These are phyloP conservation scores for Stenodera caucasica DNA, from an alignment of 2,888 invertebrate genomes.

Conservation along the genomic window DNA sequence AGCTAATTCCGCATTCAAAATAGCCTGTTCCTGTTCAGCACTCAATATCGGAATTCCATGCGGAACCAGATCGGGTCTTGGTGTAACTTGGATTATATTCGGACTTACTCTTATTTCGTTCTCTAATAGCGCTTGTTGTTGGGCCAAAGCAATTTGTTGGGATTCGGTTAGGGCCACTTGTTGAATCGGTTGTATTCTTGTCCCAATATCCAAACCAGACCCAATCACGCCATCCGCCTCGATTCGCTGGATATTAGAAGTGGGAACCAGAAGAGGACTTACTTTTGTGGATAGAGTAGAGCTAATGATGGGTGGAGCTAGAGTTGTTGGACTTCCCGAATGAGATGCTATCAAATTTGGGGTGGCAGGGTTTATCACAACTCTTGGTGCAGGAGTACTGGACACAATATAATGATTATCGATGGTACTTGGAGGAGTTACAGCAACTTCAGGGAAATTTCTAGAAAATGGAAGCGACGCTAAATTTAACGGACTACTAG, in stretches of 20 bases:
- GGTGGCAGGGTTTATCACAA: background rate
- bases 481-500: too few relatives aligned
- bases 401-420: background rate
- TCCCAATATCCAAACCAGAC: slow-evolving; percentile 7
- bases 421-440: background rate
- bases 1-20: slow-evolving; percentile 16
- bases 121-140: background rate
- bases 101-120: background rate
- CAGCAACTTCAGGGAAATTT: too few relatives aligned
- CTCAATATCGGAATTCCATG: background rate
- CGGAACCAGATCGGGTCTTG: background rate
- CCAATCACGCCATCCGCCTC: slow-evolving; percentile 9
- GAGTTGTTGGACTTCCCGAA: slow-evolving; percentile 18
- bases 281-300: slow-evolving; percentile 7
- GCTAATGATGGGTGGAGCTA: slow-evolving; percentile 15
- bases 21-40: background rate
- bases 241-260: slow-evolving; percentile 27
- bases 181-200: slow-evolving; percentile 2
- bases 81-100: background rate
- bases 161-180: background rate
- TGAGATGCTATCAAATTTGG: too few relatives aligned
- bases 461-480: background rate
- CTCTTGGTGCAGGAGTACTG: background rate
- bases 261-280: slow-evolving; percentile 3
- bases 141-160: background rate